Conservation (phyloP, 2,888 invertebrate genomes). For the Drosophila imparisetae region DNA sequence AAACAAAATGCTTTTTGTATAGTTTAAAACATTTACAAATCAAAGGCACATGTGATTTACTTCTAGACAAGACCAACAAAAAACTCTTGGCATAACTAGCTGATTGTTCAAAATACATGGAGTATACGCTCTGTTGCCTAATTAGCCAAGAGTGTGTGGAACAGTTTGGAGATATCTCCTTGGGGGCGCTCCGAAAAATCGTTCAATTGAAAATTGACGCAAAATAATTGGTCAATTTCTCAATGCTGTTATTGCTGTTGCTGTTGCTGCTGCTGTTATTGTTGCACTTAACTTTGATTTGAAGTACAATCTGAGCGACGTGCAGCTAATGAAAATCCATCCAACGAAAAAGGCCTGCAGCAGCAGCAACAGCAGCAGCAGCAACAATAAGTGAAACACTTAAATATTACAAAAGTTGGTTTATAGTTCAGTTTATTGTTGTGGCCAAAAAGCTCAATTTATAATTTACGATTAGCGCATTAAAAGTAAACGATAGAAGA, state of each 20-base stretch:
- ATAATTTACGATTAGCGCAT: slow-evolving; percentile 75
- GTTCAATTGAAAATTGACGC: slow-evolving; percentile 68
- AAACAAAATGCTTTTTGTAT: slow-evolving; percentile 28
- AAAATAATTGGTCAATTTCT: slow-evolving; percentile 68
- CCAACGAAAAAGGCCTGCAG: slow-evolving; percentile 49
- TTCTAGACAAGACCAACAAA: slow-evolving; percentile 20
- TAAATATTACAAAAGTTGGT: slow-evolving; percentile 73
- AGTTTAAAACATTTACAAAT: slow-evolving; percentile 33
- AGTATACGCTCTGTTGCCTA: slow-evolving; percentile 68
- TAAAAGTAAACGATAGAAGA: slow-evolving; percentile 70
- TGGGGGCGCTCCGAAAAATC: slow-evolving; percentile 38
- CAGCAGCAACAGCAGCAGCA: slow-evolving; percentile 9
- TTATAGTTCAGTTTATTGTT: slow-evolving; percentile 41
- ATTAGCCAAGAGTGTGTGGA: slow-evolving; percentile 54
- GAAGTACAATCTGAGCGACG: slow-evolving; percentile 64
- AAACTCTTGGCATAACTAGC: not conserved
- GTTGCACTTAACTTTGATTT: slow-evolving; percentile 78
- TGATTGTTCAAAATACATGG: slow-evolving; percentile 15
- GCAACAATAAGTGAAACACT: slow-evolving; percentile 51
- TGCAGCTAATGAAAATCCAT: slow-evolving; percentile 51
- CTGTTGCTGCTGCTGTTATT: slow-evolving; percentile 29
- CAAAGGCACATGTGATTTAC: slow-evolving; percentile 37
- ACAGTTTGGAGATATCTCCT: slow-evolving; percentile 34
- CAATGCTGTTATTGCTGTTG: slow-evolving; percentile 42
- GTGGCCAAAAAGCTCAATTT: slow-evolving; percentile 47